A percentile compares a stretch with the other conserved stretches of the same genome.
These are phyloP conservation scores for Eupeodes latifasciatus DNA, from an alignment of 2,888 invertebrate species.

Conservation along the genomic window DNA sequence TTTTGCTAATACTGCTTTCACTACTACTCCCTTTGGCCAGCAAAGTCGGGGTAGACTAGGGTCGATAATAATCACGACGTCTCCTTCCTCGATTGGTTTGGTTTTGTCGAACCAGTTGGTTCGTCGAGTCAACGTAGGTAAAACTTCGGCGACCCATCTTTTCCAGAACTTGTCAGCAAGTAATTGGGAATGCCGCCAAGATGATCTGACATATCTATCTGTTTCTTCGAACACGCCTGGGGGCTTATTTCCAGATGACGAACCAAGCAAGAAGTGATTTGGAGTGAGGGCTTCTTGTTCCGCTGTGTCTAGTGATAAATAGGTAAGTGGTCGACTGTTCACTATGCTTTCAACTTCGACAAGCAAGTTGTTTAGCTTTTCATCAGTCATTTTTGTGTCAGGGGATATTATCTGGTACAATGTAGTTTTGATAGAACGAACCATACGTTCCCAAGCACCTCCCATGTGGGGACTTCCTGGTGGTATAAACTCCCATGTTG, in stretches of 20 bases:
- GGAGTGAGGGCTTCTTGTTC: slow-evolving; percentile 79
- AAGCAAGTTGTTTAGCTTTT: slow-evolving; percentile 52
- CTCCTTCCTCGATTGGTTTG: too few relatives aligned
- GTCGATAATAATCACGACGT: too few relatives aligned
- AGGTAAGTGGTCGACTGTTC: slow-evolving; percentile 67
- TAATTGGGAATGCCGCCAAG: too few relatives aligned
- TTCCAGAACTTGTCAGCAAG: too few relatives aligned
- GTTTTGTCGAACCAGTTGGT: too few relatives aligned
- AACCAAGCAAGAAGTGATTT: slow-evolving; percentile 79
- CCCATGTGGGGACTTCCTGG: slow-evolving; percentile 59
- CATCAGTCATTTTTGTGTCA: slow-evolving; percentile 52
- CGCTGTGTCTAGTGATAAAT: slow-evolving; percentile 63
- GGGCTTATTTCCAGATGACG: slow-evolving; percentile 51
- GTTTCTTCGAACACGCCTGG: too few relatives aligned
- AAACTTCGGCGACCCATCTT: too few relatives aligned
- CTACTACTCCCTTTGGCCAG: too few relatives aligned
- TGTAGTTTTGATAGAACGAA: slow-evolving; percentile 50
- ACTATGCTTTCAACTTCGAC: slow-evolving; percentile 62
- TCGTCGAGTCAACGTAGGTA: too few relatives aligned
- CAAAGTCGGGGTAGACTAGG: too few relatives aligned
- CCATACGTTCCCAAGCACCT: slow-evolving; percentile 65
- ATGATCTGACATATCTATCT: too few relatives aligned
- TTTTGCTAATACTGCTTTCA: too few relatives aligned
- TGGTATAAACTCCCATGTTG: slow-evolving; percentile 52
- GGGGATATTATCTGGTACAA: slow-evolving; percentile 39